Conservation (phyloP, 2,888 invertebrate genomes). For the Agrotis clavis region DNA sequence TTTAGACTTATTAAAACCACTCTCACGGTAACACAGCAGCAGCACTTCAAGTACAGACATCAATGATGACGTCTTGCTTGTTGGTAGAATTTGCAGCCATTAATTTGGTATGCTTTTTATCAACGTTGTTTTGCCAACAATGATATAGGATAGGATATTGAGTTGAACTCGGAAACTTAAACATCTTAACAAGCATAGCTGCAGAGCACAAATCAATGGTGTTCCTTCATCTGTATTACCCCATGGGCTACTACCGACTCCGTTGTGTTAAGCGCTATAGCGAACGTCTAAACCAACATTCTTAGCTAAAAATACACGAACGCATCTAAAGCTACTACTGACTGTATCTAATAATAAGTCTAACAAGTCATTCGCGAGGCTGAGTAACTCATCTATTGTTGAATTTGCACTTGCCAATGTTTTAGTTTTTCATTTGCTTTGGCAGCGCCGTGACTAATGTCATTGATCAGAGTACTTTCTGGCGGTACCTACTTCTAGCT, state of each 20-base stretch:
- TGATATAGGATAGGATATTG: not conserved
- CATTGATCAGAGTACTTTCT: constrained; percentile 62
- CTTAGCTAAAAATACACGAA: constrained; percentile 69
- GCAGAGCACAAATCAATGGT: constrained; percentile 33
- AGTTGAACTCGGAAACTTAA: not conserved
- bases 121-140: not conserved
- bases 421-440: constrained; percentile 63
- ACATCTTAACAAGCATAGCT: not conserved
- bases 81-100: not conserved
- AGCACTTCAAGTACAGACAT: not conserved
- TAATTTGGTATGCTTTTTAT: not conserved
- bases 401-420: constrained; percentile 69
- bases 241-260: constrained; percentile 47
- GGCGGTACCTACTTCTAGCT: constrained; percentile 27
- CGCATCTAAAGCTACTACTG: constrained; percentile 70
- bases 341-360: constrained; percentile 67
- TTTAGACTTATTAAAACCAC: not conserved
- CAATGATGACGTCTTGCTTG: not conserved
- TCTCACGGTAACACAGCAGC: not conserved
- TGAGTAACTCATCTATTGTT: constrained; percentile 71
- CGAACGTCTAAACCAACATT: constrained; percentile 67
- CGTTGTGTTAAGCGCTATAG: constrained; percentile 57
- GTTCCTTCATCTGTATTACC: constrained; percentile 39
- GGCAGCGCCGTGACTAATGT: constrained; percentile 61
- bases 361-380: constrained; percentile 70